phyloP scores from a whole-genome alignment of 2,113 vertebrate species.

The Peromyscus leucopus region DNA sequence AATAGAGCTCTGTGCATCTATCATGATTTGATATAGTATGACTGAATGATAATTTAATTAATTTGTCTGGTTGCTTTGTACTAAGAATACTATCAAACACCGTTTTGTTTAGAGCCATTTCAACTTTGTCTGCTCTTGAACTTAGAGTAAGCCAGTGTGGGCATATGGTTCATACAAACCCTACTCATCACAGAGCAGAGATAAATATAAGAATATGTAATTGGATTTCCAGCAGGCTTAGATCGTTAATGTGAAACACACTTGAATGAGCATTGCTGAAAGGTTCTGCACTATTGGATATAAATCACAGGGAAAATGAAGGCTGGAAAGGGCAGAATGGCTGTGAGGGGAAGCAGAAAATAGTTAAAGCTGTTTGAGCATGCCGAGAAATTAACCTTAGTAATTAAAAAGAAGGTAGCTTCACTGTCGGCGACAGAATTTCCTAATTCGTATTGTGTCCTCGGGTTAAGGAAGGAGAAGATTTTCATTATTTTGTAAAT shows the following conservation, averaged over 20 bases:
- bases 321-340: neutral
- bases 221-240: neutral
- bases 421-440: neutral
- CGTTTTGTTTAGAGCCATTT: neutral
- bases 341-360: conserved; percentile 31
- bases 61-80: neutral
- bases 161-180: conserved; percentile 5
- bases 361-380: neutral
- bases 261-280: conserved; percentile 35
- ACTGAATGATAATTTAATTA: neutral
- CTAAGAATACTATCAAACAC: neutral
- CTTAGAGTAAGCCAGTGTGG: neutral
- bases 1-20: neutral
- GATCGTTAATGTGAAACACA: neutral
- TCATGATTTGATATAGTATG: neutral
- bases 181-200: neutral
- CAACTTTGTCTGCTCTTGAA: neutral
- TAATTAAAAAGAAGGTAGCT: neutral
- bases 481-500: neutral
- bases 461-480: neutral
- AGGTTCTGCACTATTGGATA: neutral
- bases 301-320: neutral
- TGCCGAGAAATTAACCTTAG: neutral
- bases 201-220: conserved; percentile 27
- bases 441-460: neutral